phyloP scores from a whole-genome alignment of 1,140 invertebrate species.

The Littorina saxatilis region DNA sequence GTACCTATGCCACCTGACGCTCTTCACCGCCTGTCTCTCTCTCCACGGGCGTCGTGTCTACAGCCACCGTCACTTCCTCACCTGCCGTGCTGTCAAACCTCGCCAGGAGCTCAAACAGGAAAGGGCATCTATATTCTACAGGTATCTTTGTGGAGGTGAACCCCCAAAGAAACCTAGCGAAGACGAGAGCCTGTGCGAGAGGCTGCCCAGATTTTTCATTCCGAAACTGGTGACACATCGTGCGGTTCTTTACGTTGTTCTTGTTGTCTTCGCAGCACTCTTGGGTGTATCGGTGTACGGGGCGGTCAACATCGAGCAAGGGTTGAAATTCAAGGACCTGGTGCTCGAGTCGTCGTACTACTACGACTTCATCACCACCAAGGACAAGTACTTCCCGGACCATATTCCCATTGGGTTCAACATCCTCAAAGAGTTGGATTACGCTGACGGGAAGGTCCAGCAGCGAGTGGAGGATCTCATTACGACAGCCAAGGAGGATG shows the following conservation, averaged over 20 bases:
- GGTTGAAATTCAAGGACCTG: constrained; percentile 82
- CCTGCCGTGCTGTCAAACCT: constrained; percentile 41
- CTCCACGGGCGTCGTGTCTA: constrained; percentile 49
- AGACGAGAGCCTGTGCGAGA: constrained; percentile 33
- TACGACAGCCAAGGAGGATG: constrained; percentile 10
- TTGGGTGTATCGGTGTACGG: constrained; percentile 91
- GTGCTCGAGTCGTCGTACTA: constrained; percentile 71
- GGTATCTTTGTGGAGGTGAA: constrained; percentile 13
- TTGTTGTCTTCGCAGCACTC: constrained; percentile 89
- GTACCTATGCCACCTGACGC: constrained; percentile 51
- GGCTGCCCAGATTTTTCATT: background rate
- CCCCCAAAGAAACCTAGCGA: background rate
- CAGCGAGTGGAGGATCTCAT: constrained; percentile 28
- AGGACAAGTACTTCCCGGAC: constrained; percentile 37
- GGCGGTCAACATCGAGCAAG: constrained; percentile 88
- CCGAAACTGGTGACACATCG: background rate
- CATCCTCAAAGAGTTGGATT: constrained; percentile 24
- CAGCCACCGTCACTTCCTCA: constrained; percentile 43
- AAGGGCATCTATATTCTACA: background rate
- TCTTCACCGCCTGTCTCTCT: constrained; percentile 51
- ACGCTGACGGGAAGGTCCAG: constrained; percentile 30
- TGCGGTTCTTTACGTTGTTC: constrained; percentile 74
- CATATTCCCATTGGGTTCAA: constrained; percentile 39
- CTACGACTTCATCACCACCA: constrained; percentile 35
- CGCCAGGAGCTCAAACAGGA: constrained; percentile 15